A percentile compares a stretch with the other conserved stretches of the same genome.
Evolutionary conservation across 2,888 invertebrate species (phyloP).

Genomic region (Eupithecia dodoneata): DNA sequence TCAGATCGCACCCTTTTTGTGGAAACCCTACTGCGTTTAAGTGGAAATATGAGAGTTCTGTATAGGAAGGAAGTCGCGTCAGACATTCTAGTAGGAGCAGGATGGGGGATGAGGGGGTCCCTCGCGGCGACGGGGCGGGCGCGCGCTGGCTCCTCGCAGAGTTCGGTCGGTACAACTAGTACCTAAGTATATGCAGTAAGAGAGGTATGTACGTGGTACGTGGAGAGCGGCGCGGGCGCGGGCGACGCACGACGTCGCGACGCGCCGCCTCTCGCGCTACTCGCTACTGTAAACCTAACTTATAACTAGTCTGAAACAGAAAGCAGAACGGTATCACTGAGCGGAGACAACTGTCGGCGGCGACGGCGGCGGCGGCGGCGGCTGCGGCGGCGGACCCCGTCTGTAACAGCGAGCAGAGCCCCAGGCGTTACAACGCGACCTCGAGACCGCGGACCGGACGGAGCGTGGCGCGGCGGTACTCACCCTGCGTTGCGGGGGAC

Average conservation of each 20-base stretch:
- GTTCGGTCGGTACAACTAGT: slow-evolving; percentile 29
- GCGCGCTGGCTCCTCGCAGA: slow-evolving; percentile 42
- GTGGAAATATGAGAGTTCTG: too few relatives aligned
- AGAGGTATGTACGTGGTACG: slow-evolving; percentile 70
- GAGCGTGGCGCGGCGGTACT: neutral
- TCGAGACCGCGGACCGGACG: slow-evolving; percentile 37
- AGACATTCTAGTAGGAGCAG: neutral
- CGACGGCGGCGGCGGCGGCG: slow-evolving; percentile 41
- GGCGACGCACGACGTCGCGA: slow-evolving; percentile 27
- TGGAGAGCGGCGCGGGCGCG: slow-evolving; percentile 33
- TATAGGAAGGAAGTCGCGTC: too few relatives aligned
- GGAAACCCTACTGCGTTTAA: neutral
- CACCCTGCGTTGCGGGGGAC: neutral
- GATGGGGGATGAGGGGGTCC: neutral
- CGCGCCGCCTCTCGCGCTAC: slow-evolving; percentile 4
- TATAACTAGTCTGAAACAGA: slow-evolving; percentile 83
- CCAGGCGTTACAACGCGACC: slow-evolving; percentile 44
- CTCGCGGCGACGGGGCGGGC: slow-evolving; percentile 15
- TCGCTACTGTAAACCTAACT: slow-evolving; percentile 71
- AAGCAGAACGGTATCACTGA: slow-evolving; percentile 82
- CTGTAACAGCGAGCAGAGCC: slow-evolving; percentile 55
- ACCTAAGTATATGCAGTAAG: slow-evolving; percentile 50
- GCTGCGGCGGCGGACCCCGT: slow-evolving; percentile 41
- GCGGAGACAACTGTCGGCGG: slow-evolving; percentile 65
- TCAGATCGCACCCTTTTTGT: neutral